Evolutionary conservation across 2,113 vertebrate species (phyloP).

Genomic region (Pica pica): DNA sequence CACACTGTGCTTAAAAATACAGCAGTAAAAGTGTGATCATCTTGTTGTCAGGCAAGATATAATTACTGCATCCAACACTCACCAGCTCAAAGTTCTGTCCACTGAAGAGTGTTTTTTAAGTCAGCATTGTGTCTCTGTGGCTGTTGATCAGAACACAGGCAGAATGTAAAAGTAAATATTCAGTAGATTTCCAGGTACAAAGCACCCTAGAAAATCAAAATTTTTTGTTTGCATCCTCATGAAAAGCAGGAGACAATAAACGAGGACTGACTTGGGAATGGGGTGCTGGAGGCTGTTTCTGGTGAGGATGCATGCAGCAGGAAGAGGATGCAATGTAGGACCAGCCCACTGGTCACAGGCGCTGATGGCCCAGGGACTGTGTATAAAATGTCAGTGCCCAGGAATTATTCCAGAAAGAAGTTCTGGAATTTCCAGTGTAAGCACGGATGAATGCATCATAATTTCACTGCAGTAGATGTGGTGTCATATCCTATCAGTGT

Average conservation of each 20-base stretch:
- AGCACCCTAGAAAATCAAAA: neutral
- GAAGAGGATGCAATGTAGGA: neutral
- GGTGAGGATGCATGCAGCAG: conserved; percentile 8
- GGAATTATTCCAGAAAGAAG: neutral
- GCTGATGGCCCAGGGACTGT: too few relatives aligned
- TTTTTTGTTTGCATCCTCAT: neutral
- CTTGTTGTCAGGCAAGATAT: neutral
- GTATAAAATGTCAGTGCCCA: neutral
- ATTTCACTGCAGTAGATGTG: neutral
- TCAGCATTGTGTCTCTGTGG: neutral
- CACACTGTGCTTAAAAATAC: neutral
- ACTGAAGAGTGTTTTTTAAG: neutral
- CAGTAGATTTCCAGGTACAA: neutral
- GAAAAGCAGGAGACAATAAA: conserved; percentile 5
- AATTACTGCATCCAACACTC: neutral
- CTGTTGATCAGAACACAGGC: neutral
- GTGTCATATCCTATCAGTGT: neutral
- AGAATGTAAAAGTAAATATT: neutral
- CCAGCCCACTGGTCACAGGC: neutral
- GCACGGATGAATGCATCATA: neutral
- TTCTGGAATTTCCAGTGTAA: neutral
- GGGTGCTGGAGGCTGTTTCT: neutral
- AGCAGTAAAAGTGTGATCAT: neutral
- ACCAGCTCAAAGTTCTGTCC: neutral
- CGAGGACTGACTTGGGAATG: neutral